A percentile compares a stretch with the other conserved stretches of the same genome.
phyloP scores from a whole-genome alignment of 2,113 vertebrate genomes.

The Junco hyemalis region DNA sequence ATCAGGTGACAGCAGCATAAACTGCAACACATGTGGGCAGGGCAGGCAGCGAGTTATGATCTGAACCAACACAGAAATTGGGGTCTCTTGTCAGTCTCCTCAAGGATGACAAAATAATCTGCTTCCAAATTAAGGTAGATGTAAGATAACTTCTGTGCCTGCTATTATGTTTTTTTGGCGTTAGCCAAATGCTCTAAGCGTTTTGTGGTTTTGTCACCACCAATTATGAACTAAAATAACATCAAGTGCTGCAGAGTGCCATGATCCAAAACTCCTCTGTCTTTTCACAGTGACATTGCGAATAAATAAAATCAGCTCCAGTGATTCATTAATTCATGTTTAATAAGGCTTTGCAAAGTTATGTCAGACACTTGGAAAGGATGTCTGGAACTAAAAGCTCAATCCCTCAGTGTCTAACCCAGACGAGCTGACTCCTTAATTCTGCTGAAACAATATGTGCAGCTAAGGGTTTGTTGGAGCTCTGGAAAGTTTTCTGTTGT shows the following conservation, averaged over 20 bases:
- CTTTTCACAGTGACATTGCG: background rate
- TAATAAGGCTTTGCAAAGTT: background rate
- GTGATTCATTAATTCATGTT: conserved; percentile 22
- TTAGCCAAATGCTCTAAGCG: background rate
- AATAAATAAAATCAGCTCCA: conserved; percentile 38
- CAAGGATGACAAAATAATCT: conserved; percentile 4
- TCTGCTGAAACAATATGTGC: background rate
- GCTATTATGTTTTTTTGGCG: conserved; percentile 36
- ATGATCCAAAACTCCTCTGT: background rate
- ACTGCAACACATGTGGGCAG: conserved; percentile 54
- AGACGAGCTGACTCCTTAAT: background rate
- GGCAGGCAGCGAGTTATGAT: background rate
- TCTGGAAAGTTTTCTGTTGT: background rate
- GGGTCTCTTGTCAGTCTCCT: background rate
- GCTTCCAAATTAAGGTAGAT: conserved; percentile 19
- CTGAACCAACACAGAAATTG: background rate
- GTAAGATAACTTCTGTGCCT: conserved; percentile 8
- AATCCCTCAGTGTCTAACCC: background rate
- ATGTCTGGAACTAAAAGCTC: background rate
- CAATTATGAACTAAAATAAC: conserved; percentile 45
- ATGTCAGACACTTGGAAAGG: background rate
- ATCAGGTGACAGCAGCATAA: conserved; percentile 51
- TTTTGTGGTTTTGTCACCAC: conserved; percentile 44
- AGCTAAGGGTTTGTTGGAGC: background rate
- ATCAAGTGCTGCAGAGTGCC: background rate